Evolutionary conservation across 1,140 invertebrate genomes (phyloP).

Genomic region (Plutomurus gul): DNA sequence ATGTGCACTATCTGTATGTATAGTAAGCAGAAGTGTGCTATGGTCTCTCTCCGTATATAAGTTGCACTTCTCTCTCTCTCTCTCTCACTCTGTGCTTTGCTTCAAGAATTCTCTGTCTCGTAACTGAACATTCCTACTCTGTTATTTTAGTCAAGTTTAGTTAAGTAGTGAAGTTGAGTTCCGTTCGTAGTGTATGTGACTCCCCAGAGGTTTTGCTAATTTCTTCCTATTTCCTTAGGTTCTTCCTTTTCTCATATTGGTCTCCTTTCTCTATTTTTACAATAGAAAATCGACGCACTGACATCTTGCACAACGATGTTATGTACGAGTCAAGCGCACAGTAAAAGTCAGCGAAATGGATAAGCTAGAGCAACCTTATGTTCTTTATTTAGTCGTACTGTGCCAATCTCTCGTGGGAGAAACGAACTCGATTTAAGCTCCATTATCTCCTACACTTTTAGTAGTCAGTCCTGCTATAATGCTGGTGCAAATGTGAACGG

Average conservation of each 20-base stretch:
- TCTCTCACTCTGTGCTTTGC: background rate
- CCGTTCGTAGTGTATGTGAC: background rate
- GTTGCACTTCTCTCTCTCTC: no score
- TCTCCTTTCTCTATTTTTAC: background rate
- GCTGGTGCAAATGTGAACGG: no score
- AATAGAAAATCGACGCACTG: background rate
- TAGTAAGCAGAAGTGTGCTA: no score
- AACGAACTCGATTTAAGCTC: background rate
- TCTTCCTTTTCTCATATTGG: background rate
- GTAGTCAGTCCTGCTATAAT: no score
- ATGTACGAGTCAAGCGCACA: background rate
- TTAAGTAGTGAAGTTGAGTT: no score
- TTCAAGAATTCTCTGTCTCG: background rate
- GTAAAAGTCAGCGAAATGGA: background rate
- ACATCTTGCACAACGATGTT: background rate
- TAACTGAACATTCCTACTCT: background rate
- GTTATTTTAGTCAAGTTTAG: background rate
- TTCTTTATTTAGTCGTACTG: no score
- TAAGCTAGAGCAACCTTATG: no score
- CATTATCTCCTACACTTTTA: background rate
- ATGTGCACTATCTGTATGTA: no score
- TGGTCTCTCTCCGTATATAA: no score
- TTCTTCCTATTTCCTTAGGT: slow-evolving; percentile 21
- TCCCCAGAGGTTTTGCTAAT: slow-evolving; percentile 4
- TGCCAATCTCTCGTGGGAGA: background rate